These are phyloP conservation scores for Periparus ater DNA, from an alignment of 2,797 vertebrate genomes.

Conservation along the genomic window DNA sequence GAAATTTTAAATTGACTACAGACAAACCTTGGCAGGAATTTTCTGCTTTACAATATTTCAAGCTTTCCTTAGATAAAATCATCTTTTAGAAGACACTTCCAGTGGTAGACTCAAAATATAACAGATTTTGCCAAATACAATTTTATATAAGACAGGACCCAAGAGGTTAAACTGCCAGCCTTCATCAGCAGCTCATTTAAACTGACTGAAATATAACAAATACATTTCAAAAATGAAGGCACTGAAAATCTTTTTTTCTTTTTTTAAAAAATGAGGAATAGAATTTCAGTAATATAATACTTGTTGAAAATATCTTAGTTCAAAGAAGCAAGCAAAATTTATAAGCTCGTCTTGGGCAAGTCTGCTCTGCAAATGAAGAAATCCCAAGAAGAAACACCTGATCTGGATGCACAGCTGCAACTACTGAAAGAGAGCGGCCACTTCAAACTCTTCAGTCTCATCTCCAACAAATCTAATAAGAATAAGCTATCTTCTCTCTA, in stretches of 20 bases:
- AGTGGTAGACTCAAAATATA: background rate
- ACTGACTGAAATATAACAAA: background rate
- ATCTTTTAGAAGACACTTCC: background rate
- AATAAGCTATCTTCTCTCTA: background rate
- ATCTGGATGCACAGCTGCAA: background rate
- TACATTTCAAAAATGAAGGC: background rate
- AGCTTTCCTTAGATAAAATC: background rate
- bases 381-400: background rate
- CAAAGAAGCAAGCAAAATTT: background rate
- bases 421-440: fast-evolving
- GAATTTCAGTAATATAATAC: background rate
- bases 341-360: fast-evolving
- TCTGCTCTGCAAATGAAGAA: background rate
- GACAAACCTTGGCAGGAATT: background rate
- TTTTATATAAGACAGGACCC: background rate
- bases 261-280: background rate
- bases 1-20: background rate
- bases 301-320: background rate
- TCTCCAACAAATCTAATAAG: background rate
- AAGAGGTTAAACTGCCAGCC: background rate
- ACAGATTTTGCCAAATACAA: background rate
- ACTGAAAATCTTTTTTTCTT: background rate
- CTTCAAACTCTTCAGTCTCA: background rate
- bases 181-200: background rate
- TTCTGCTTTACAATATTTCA: background rate